phyloP scores from a whole-genome alignment of 2,113 vertebrate species.

The Hippolais icterina region DNA sequence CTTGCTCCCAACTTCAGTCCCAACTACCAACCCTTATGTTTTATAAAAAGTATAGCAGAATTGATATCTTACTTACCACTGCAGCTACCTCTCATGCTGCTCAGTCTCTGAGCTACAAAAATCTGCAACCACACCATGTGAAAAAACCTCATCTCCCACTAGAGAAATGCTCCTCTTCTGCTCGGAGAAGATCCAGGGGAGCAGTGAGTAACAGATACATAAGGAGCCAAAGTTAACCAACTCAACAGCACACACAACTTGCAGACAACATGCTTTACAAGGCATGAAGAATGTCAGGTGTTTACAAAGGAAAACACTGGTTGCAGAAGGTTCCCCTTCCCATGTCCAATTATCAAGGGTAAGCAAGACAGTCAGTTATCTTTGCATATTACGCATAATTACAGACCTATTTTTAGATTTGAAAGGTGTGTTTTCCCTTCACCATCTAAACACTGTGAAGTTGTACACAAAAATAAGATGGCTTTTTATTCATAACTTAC shows the following conservation, averaged over 20 bases:
- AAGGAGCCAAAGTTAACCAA: background rate
- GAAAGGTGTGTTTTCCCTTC: background rate
- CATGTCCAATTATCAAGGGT: background rate
- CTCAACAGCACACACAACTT: background rate
- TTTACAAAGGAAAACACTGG: background rate
- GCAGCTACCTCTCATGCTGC: background rate
- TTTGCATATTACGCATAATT: background rate
- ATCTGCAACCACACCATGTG: background rate
- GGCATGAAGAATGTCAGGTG: background rate
- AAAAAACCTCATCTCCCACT: background rate
- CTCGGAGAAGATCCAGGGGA: background rate
- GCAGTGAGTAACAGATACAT: background rate
- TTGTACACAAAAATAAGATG: background rate
- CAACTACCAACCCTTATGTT: background rate
- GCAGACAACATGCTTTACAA: constrained; percentile 8
- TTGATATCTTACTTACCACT: background rate
- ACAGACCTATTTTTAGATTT: background rate
- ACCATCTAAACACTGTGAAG: background rate
- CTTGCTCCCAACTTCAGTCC: rapidly evolving
- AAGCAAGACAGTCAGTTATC: background rate
- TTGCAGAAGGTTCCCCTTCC: background rate
- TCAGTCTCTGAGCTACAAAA: background rate
- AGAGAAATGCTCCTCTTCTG: background rate
- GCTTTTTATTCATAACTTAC: background rate
- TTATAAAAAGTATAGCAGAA: background rate